Conservation (phyloP, 2,888 invertebrate species). For the Tuberolachnus salignus region DNA sequence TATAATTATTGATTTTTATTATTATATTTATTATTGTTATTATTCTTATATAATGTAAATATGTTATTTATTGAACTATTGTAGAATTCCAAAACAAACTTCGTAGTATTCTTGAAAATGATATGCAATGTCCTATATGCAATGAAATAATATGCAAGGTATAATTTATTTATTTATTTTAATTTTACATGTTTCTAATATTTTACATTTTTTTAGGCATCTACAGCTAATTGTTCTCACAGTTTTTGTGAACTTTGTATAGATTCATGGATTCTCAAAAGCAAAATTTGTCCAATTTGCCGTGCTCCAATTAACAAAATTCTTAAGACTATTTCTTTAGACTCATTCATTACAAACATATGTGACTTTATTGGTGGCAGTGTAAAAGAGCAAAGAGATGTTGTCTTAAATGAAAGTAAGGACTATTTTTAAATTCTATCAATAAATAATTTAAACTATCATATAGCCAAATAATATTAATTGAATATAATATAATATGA, state of each 20-base stretch:
- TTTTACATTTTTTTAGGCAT: not conserved
- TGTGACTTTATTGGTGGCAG: constrained; percentile 6
- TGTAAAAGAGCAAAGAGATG: constrained; percentile 1
- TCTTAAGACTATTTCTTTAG: not conserved
- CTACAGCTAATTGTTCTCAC: constrained; percentile 10
- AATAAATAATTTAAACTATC: too few relatives aligned
- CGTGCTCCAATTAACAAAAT: not conserved
- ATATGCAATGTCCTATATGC: constrained; percentile 38
- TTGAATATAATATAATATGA: too few relatives aligned
- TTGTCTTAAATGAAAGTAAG: constrained; percentile 21
- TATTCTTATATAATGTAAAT: not conserved
- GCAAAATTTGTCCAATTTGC: constrained; percentile 18
- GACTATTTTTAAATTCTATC: not conserved
- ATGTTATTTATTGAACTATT: too few relatives aligned
- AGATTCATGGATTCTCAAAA: not conserved
- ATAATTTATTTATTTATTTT: not conserved
- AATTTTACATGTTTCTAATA: not conserved
- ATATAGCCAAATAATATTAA: too few relatives aligned
- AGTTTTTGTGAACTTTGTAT: constrained; percentile 31
- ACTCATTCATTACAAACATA: constrained; percentile 11
- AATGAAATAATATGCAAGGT: constrained; percentile 30
- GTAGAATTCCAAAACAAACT: not conserved
- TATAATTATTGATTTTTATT: constrained; percentile 6
- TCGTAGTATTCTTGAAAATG: constrained; percentile 19
- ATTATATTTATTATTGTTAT: not conserved